phyloP scores from a whole-genome alignment of 2,797 vertebrate species.

The Rhinella marina region DNA sequence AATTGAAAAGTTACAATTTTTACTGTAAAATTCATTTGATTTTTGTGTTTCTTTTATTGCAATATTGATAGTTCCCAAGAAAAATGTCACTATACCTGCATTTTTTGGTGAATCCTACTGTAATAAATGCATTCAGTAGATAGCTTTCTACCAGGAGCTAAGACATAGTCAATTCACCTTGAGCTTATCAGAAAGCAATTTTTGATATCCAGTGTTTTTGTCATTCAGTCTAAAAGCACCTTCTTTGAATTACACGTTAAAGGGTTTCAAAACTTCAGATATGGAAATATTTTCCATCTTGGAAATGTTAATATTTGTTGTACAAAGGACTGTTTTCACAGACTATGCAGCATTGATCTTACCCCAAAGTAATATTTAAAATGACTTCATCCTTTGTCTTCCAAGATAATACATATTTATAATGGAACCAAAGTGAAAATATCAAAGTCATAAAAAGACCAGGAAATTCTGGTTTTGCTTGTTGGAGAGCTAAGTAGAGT shows the following conservation, averaged over 20 bases:
- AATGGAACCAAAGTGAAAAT: conserved; percentile 32
- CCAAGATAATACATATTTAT: conserved; percentile 47
- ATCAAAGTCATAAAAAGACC: conserved; percentile 31
- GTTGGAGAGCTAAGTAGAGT: conserved; percentile 11
- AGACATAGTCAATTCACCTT: conserved; percentile 46
- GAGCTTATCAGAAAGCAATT: conserved; percentile 44
- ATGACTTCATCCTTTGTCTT: conserved; percentile 48
- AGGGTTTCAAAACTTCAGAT: conserved; percentile 49
- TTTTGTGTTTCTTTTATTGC: neutral
- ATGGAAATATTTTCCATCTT: conserved; percentile 49
- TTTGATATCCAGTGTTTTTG: conserved; percentile 50
- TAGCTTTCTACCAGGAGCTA: neutral
- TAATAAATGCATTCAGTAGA: neutral
- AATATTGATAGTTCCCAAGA: neutral
- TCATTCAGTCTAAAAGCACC: conserved; percentile 39
- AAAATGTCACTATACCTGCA: neutral
- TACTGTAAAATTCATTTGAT: neutral
- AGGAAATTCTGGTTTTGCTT: neutral
- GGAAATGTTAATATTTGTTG: conserved; percentile 58
- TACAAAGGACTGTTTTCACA: conserved; percentile 55
- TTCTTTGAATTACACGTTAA: conserved; percentile 49
- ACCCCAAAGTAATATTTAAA: conserved; percentile 55
- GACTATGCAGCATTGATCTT: conserved; percentile 50
- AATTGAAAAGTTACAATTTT: neutral
- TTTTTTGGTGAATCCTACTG: neutral